phyloP scores from a whole-genome alignment of 2,113 vertebrate genomes.

The Brienomyrus brachyistius region DNA sequence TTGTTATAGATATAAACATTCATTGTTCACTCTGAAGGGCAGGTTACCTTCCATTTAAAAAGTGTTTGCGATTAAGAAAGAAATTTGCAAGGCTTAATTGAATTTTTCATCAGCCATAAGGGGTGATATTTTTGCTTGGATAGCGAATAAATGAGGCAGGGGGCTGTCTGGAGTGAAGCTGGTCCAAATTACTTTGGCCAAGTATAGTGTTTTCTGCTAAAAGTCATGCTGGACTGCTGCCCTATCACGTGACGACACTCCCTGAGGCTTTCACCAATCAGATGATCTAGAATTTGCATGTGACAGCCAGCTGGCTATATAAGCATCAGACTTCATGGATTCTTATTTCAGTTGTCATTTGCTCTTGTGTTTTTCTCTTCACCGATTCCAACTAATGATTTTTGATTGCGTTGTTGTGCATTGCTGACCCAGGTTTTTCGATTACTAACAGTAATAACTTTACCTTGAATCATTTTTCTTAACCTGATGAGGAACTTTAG shows the following conservation, averaged over 20 bases:
- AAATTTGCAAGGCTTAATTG: background rate
- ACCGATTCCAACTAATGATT: background rate
- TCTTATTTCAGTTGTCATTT: background rate
- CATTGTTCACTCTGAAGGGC: background rate
- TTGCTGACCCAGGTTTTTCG: background rate
- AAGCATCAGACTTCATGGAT: background rate
- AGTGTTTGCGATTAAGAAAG: background rate
- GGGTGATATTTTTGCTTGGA: background rate
- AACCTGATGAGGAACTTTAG: background rate
- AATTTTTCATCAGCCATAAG: background rate
- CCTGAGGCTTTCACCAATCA: background rate
- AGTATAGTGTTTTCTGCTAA: background rate
- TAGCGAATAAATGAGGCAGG: background rate
- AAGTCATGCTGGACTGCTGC: background rate
- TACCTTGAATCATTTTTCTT: background rate
- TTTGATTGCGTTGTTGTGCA: background rate
- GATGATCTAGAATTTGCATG: background rate
- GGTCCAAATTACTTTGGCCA: background rate
- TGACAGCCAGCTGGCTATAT: background rate
- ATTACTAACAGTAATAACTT: background rate
- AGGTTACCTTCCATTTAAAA: background rate
- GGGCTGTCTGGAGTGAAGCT: background rate
- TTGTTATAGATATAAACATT: background rate
- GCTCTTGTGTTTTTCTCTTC: background rate
- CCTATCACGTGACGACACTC: background rate